phyloP scores from a whole-genome alignment of 2,888 invertebrate genomes.

The Ellobium chinense region DNA sequence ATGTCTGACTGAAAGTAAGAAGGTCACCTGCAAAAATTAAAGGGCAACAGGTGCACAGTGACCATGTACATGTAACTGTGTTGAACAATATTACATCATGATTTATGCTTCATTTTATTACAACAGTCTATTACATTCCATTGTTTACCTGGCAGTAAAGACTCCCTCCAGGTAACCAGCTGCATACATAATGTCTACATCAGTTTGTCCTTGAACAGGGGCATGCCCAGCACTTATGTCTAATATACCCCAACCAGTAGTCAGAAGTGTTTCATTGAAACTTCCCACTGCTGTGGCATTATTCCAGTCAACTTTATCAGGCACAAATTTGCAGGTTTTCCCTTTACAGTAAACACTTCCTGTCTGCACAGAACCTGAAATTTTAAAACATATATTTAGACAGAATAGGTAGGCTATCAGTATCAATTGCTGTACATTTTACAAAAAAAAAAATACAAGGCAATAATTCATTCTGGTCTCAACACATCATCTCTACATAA shows the following conservation, averaged over 20 bases:
- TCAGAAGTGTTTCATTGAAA: constrained; percentile 68
- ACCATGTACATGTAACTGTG: neutral
- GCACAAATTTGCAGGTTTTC: constrained; percentile 53
- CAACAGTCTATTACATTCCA: no score
- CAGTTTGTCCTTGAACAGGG: constrained; percentile 15
- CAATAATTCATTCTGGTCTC: no score
- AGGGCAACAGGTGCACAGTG: no score
- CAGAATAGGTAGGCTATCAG: no score
- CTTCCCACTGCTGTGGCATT: constrained; percentile 66
- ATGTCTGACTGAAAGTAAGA: no score
- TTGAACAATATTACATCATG: no score
- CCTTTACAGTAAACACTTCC: constrained; percentile 62
- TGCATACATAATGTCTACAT: constrained; percentile 71
- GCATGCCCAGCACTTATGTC: constrained; percentile 70
- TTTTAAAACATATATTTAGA: no score
- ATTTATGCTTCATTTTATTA: no score
- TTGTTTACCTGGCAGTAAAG: constrained; percentile 72
- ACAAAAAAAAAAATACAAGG: no score
- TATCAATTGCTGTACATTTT: no score
- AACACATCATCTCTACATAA: no score
- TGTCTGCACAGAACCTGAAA: constrained; percentile 29
- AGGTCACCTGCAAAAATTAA: no score
- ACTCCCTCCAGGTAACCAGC: constrained; percentile 74
- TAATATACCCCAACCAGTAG: constrained; percentile 75
- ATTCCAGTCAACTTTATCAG: constrained; percentile 52